A percentile compares a stretch with the other conserved stretches of the same genome.
Conservation (phyloP, 1,140 invertebrate genomes). For the Diploscapter pachys region DNA sequence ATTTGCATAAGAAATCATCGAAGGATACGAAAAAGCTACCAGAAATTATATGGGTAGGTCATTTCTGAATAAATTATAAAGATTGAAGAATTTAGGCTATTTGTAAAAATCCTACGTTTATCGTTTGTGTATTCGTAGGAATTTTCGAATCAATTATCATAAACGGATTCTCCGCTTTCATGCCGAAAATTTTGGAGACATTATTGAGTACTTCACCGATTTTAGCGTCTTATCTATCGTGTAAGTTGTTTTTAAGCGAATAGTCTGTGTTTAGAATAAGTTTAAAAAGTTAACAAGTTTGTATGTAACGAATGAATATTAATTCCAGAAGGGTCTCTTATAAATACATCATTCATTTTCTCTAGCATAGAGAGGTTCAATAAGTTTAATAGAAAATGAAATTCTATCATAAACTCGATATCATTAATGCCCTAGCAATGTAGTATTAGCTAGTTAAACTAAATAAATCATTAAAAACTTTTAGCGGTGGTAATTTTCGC, state of each 20-base stretch:
- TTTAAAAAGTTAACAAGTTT: too few species aligned
- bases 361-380: too few species aligned
- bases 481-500: constrained; percentile 57
- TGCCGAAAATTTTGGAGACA: constrained; percentile 58
- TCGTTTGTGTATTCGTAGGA: constrained; percentile 52
- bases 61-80: not conserved
- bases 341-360: too few species aligned
- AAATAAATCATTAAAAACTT: constrained; percentile 23
- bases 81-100: constrained; percentile 46
- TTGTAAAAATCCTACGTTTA: constrained; percentile 55
- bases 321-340: too few species aligned
- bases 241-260: constrained; percentile 30
- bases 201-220: constrained; percentile 54
- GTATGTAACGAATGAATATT: too few species aligned
- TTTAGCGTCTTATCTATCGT: constrained; percentile 52
- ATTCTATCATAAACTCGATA: too few species aligned
- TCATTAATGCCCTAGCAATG: too few species aligned
- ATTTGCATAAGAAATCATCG: constrained; percentile 26
- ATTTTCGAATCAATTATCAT: constrained; percentile 58
- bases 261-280: too few species aligned
- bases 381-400: too few species aligned
- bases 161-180: constrained; percentile 58
- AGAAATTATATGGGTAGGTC: constrained; percentile 20
- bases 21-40: constrained; percentile 21
- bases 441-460: too few species aligned